Conservation (phyloP, 92 coral and sea anemone species). For the Isaurus tuberculatus region DNA sequence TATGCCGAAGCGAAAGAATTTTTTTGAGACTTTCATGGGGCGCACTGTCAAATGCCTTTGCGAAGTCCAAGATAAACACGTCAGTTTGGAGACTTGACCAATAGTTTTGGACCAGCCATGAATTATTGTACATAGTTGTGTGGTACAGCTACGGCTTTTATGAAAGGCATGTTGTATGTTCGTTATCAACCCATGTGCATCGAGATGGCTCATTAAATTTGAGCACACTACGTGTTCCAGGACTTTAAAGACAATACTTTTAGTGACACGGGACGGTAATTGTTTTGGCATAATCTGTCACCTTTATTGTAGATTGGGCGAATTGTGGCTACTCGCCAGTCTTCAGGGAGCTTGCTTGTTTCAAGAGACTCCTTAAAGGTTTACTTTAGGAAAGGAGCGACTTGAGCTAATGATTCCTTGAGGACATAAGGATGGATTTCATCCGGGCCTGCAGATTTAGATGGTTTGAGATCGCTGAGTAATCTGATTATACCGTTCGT, state of each 20-base stretch:
- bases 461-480: slow-evolving; percentile 28
- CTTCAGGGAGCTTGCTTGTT: slow-evolving; percentile 22
- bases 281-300: slow-evolving; percentile 34
- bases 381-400: slow-evolving; percentile 13
- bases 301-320: slow-evolving; percentile 26
- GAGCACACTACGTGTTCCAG: slow-evolving; percentile 51
- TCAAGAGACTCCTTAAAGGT: slow-evolving; percentile 24
- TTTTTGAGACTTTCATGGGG: too few species aligned
- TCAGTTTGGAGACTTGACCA: too few species aligned
- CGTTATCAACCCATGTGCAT: slow-evolving; percentile 28
- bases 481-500: slow-evolving; percentile 29
- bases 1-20: too few species aligned
- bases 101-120: slow-evolving; percentile 51
- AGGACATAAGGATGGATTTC: slow-evolving; percentile 9
- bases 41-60: too few species aligned
- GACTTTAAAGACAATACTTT: slow-evolving; percentile 43
- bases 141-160: slow-evolving; percentile 36
- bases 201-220: slow-evolving; percentile 38
- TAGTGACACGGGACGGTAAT: slow-evolving; percentile 36
- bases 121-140: slow-evolving; percentile 44
- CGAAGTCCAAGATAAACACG: too few species aligned
- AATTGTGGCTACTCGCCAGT: slow-evolving; percentile 31
- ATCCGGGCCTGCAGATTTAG: slow-evolving; percentile 15
- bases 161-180: slow-evolving; percentile 46
- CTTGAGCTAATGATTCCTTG: slow-evolving; percentile 7